Conservation (phyloP, 1,140 invertebrate species). For the Eupristina koningsbergeri region DNA sequence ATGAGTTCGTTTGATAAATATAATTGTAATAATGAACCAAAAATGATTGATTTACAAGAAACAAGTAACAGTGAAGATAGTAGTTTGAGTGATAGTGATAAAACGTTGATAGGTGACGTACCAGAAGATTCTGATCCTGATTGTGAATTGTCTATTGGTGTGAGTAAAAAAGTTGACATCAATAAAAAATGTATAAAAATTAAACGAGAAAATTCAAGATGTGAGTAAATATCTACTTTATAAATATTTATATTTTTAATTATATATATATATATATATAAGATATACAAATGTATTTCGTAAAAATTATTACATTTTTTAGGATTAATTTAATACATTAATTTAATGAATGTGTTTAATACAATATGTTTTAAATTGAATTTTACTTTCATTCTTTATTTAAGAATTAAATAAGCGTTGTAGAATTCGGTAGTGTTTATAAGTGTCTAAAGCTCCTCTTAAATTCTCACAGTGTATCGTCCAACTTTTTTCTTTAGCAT, state of each 20-base stretch:
- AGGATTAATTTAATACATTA: no score
- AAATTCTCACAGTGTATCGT: no score
- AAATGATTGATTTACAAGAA: constrained; percentile 34
- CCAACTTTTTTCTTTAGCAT: no score
- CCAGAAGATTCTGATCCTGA: constrained; percentile 68
- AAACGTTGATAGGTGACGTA: constrained; percentile 79
- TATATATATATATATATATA: no score
- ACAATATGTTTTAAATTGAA: no score
- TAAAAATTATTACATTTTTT: no score
- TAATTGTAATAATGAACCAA: constrained; percentile 23
- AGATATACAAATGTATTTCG: no score
- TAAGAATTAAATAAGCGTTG: no score
- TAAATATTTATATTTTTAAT: not conserved
- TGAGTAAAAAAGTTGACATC: not conserved
- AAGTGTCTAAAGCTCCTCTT: no score
- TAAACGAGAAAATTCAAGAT: not conserved
- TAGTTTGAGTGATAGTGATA: constrained; percentile 84
- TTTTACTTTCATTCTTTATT: no score
- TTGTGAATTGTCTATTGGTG: not conserved
- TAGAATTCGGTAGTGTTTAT: no score
- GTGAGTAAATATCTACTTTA: constrained; percentile 23
- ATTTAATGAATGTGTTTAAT: no score
- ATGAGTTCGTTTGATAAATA: constrained; percentile 11
- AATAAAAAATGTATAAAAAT: constrained; percentile 35
- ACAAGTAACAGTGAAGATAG: constrained; percentile 85